These are phyloP conservation scores for Trididemnum nubilum DNA, from an alignment of 23 tunicate species.

Conservation along the genomic window DNA sequence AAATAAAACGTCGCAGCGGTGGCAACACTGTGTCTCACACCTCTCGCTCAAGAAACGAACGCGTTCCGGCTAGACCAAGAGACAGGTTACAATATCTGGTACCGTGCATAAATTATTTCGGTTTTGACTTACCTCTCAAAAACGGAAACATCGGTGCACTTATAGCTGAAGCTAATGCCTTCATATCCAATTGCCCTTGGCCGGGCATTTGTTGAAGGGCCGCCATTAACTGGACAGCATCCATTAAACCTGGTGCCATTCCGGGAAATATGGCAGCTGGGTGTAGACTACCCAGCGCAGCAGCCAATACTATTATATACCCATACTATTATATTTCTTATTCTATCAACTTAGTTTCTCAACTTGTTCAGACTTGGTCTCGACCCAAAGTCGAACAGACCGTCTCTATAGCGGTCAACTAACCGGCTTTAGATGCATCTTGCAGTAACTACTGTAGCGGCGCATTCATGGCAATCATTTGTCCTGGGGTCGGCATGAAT, in stretches of 20 bases:
- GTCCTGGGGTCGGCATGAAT: slow-evolving; percentile 59
- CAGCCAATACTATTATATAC: no score
- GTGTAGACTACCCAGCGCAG: slow-evolving; percentile 46
- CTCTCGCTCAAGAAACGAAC: no score
- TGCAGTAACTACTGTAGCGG: slow-evolving; percentile 52
- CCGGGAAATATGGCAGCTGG: slow-evolving; percentile 70
- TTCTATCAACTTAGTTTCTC: no score
- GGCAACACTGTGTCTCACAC: no score
- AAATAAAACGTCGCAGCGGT: no score
- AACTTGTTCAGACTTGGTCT: no score
- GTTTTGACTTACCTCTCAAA: slow-evolving; percentile 62
- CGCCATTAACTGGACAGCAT: slow-evolving; percentile 67
- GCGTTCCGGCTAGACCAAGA: no score
- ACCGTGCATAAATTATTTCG: no score
- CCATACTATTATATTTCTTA: no score
- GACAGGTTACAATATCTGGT: no score
- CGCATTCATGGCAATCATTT: slow-evolving; percentile 42
- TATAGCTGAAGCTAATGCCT: slow-evolving; percentile 55
- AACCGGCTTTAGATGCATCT: slow-evolving; percentile 61
- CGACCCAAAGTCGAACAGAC: no score
- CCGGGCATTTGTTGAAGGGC: slow-evolving; percentile 69
- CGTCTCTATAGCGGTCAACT: no score
- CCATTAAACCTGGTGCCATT: slow-evolving; percentile 67
- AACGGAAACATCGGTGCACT: slow-evolving; percentile 65
- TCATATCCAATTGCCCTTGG: slow-evolving; percentile 61